A percentile compares a stretch with the other conserved stretches of the same genome.
Conservation (phyloP, 2,888 invertebrate species). For the Trichacis sp. region DNA sequence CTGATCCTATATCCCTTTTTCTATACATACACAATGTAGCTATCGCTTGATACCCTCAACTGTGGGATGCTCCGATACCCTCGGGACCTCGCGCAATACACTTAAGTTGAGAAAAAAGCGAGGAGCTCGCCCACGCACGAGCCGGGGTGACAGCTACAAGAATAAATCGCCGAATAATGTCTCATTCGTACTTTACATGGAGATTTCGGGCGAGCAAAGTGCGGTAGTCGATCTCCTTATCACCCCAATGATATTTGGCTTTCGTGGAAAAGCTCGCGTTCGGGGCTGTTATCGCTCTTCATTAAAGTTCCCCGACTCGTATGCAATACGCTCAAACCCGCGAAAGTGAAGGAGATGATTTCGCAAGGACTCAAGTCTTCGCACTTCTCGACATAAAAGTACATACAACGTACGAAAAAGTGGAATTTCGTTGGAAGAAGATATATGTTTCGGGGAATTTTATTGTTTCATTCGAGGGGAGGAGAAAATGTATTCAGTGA, state of each 20-base stretch:
- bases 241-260: background rate
- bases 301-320: no score
- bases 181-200: constrained; percentile 14
- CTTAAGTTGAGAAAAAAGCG: constrained; percentile 41
- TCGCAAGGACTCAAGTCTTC: no score
- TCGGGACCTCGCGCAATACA: constrained; percentile 47
- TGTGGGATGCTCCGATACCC: constrained; percentile 40
- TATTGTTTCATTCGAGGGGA: no score
- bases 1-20: constrained; percentile 36
- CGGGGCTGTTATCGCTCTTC: no score
- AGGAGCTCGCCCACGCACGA: constrained; percentile 1
- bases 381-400: background rate
- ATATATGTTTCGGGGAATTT: no score
- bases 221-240: background rate
- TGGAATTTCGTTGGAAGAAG: no score
- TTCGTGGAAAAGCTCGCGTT: background rate
- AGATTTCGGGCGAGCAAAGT: background rate
- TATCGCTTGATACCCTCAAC: constrained; percentile 13
- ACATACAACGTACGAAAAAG: no score
- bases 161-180: constrained; percentile 39
- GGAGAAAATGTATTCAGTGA: no score
- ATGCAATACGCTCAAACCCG: no score
- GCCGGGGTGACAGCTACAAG: constrained; percentile 28
- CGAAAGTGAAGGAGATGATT: no score
- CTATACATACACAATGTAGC: constrained; percentile 26